Evolutionary conservation across 2,888 invertebrate genomes (phyloP), one percentile per base, ranked within the genome.

Genomic region (Cataglyphis albicans): DNA sequence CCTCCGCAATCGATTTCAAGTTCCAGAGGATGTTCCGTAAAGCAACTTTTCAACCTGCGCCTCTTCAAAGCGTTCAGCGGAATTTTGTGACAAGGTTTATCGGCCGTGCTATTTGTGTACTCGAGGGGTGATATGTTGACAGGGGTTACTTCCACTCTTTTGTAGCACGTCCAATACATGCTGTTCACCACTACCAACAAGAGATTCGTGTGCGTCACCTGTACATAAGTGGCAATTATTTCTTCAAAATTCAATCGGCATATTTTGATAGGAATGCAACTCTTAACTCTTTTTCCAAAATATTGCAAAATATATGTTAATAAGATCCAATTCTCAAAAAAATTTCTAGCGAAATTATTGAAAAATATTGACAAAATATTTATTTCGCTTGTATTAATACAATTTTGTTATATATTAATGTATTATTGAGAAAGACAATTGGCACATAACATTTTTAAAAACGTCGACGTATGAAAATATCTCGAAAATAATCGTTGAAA

Each of bases 121-220:
- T 95, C 91, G 91, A 92, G 92, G 5, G 94, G 95, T 68, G 87
- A 87, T 68, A 96, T 95, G 82, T 94, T 94, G 84, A 94, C 93
- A 0, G 96, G 96, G 32, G 94, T 94, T 38, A 96, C 96, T 55
- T 95, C 95, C 72, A 96, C 93, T 73, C 93, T 94, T 65, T 95
- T 94, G 86, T 95, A 95, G 84, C 95, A 95, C 25, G 95, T 95
- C 70, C 95, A 93, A 76, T 95, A 95, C 89, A 95, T 92, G 0
- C 95, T 95, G 91, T 97, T 96, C 5, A 98, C 96, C 18, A 97
- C 97, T 67, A 98, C 96, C 86, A 98, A 94, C 48, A 98, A 92
- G 82, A 98, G 95, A 95, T 98, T 98, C 32, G 98, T 98, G 91
- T 97, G 96, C 0, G 97, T 96, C 55, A 98, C 94, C 94, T 94